phyloP scores from a whole-genome alignment of 2,797 vertebrate species.

The Zenarchopterus dispar region DNA sequence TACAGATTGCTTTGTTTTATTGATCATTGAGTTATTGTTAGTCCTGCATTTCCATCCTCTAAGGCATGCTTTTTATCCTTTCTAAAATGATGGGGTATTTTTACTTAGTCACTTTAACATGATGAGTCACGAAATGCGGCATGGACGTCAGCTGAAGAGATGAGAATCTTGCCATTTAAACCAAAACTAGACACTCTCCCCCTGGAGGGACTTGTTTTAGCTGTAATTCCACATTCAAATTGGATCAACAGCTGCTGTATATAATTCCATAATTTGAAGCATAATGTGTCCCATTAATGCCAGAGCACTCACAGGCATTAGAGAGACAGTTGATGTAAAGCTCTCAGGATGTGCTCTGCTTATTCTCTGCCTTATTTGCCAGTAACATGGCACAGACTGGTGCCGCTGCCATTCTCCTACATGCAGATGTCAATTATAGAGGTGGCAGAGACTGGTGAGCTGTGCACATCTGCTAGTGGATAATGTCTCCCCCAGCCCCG shows the following conservation, averaged over 20 bases:
- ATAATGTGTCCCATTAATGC: slow-evolving; percentile 84
- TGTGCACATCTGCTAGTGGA: slow-evolving; percentile 74
- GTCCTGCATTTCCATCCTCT: slow-evolving; percentile 50
- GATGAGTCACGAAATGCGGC: slow-evolving; percentile 51
- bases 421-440: slow-evolving; percentile 81
- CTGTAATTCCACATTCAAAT: slow-evolving; percentile 72
- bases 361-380: slow-evolving; percentile 75
- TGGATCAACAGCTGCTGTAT: slow-evolving; percentile 83
- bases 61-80: slow-evolving; percentile 59
- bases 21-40: slow-evolving; percentile 58
- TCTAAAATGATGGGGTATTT: slow-evolving; percentile 42
- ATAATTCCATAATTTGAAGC: slow-evolving; percentile 82
- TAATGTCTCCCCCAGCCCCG: slow-evolving; percentile 70
- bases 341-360: slow-evolving; percentile 80
- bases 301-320: slow-evolving; percentile 75
- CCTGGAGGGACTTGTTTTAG: slow-evolving; percentile 71
- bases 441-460: slow-evolving; percentile 75
- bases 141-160: slow-evolving; percentile 39
- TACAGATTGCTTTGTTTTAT: slow-evolving; percentile 63
- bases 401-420: slow-evolving; percentile 76
- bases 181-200: slow-evolving; percentile 54
- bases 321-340: slow-evolving; percentile 75
- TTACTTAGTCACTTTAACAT: slow-evolving; percentile 21
- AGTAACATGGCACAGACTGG: slow-evolving; percentile 70
- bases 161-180: slow-evolving; percentile 49